phyloP scores from a whole-genome alignment of 2,888 invertebrate genomes.

The Nemotelus nigrinus region DNA sequence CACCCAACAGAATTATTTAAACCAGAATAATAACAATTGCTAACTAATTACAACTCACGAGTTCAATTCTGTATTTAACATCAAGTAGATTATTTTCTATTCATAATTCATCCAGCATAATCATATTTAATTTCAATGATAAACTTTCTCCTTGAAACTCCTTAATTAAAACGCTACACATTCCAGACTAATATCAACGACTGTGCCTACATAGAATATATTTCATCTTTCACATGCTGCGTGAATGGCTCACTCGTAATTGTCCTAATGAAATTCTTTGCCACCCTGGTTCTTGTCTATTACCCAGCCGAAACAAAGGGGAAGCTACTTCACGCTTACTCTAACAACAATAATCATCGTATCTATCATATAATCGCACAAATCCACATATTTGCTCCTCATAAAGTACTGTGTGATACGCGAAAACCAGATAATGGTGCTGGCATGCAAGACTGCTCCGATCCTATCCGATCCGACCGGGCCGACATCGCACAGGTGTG shows the following conservation, averaged over 20 bases:
- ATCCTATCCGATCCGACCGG: not conserved
- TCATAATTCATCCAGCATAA: too few relatives aligned
- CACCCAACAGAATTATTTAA: too few relatives aligned
- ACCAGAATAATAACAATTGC: too few relatives aligned
- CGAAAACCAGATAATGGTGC: slow-evolving; percentile 31
- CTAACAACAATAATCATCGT: slow-evolving; percentile 7
- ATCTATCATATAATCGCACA: slow-evolving; percentile 12
- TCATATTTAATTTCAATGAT: too few relatives aligned
- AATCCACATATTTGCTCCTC: slow-evolving; percentile 26
- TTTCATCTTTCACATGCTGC: too few relatives aligned
- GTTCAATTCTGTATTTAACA: too few relatives aligned
- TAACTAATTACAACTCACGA: too few relatives aligned
- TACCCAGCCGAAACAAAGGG: slow-evolving; percentile 4
- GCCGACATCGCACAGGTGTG: slow-evolving; percentile 10
- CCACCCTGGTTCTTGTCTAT: not conserved
- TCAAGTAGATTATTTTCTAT: too few relatives aligned
- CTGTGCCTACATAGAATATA: too few relatives aligned
- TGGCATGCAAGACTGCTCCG: not conserved
- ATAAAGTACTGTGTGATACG: slow-evolving; percentile 6
- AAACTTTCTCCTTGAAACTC: too few relatives aligned
- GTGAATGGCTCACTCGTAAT: not conserved
- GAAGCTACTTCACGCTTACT: not conserved
- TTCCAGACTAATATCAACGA: too few relatives aligned
- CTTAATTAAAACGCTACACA: too few relatives aligned
- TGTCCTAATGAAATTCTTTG: slow-evolving; percentile 20